phyloP scores from a whole-genome alignment of 2,113 vertebrate genomes.

The Prunella fulvescens region DNA sequence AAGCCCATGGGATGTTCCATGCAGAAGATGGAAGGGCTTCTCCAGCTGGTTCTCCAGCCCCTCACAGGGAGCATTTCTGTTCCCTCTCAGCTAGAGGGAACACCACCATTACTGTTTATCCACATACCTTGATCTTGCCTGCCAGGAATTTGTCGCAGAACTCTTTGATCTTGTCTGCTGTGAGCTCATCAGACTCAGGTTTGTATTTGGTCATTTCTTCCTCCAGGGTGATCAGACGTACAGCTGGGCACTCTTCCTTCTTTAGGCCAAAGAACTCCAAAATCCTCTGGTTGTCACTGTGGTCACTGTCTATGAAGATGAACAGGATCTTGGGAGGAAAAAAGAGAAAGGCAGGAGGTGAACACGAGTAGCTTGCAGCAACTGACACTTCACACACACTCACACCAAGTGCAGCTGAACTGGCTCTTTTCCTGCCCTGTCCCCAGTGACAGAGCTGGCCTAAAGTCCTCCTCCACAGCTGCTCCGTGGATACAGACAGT shows the following conservation, averaged over 20 bases:
- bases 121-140: constrained; percentile 91
- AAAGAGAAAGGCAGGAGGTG: neutral
- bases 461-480: neutral
- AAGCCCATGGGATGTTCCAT: neutral
- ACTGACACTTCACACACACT: fast-evolving
- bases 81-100: neutral
- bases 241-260: constrained; percentile 94
- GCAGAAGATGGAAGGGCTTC: neutral
- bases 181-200: constrained; percentile 82
- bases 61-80: neutral
- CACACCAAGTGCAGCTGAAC: fast-evolving
- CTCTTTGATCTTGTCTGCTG: constrained; percentile 81
- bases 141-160: constrained; percentile 90
- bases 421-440: neutral
- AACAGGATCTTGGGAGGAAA: constrained; percentile 88
- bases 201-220: constrained; percentile 99
- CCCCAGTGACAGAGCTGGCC: neutral
- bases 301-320: constrained; percentile 97
- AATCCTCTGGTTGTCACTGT: constrained; percentile 95
- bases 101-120: neutral
- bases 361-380: neutral
- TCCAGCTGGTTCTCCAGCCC: neutral
- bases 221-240: constrained; percentile 95
- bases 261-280: constrained; percentile 97
- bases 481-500: neutral